A percentile compares a stretch with the other conserved stretches of the same genome.
phyloP scores from a whole-genome alignment of 2,888 invertebrate genomes.

The Anthophora plumipes region DNA sequence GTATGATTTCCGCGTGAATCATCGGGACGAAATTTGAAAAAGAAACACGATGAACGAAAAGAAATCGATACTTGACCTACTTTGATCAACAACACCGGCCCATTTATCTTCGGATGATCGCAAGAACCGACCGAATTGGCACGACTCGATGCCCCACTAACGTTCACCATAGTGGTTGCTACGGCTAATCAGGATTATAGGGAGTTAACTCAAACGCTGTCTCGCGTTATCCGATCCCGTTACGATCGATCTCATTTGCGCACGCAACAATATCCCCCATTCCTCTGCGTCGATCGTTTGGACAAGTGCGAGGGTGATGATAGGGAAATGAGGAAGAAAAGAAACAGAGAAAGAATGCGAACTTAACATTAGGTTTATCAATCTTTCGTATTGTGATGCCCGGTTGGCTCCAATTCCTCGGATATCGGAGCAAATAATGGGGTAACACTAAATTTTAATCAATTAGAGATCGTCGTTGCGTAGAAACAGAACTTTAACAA shows the following conservation, averaged over 20 bases:
- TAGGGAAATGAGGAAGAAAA: not conserved
- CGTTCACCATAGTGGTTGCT: constrained; percentile 12
- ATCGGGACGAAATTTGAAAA: not conserved
- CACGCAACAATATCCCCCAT: constrained; percentile 16
- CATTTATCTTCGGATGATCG: constrained; percentile 43
- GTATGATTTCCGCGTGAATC: constrained; percentile 7
- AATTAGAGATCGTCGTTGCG: no score
- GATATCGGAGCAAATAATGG: no score
- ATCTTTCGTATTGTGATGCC: no score
- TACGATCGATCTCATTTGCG: constrained; percentile 30
- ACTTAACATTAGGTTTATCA: no score
- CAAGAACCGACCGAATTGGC: constrained; percentile 57
- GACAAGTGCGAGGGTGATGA: not conserved
- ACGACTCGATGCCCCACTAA: constrained; percentile 44
- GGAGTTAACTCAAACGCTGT: constrained; percentile 47
- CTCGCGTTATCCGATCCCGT: constrained; percentile 46
- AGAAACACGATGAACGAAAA: not conserved
- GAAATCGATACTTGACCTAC: constrained; percentile 48
- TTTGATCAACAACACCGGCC: constrained; percentile 27
- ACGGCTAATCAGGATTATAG: constrained; percentile 60
- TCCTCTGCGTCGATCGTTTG: not conserved
- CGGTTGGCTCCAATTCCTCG: no score
- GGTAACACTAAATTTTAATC: no score
- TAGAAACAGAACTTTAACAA: no score
- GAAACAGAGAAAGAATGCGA: not conserved